Evolutionary conservation across 1,140 invertebrate species (phyloP), one percentile per base, ranked within the genome.

Genomic region (Heliconius hermathena): DNA sequence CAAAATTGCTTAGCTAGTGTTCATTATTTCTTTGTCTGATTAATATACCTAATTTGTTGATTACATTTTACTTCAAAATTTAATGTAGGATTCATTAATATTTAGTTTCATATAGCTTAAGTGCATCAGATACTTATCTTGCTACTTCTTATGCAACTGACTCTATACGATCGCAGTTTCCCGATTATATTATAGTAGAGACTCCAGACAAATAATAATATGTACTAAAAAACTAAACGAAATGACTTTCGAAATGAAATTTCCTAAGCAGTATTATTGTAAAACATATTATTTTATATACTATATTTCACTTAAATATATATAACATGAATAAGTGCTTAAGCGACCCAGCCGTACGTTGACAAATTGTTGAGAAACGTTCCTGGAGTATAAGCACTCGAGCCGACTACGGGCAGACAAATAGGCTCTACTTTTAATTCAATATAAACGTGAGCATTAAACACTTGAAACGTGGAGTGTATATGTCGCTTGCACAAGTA

Each of bases 391-490:
- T 66, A 66, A 16, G 60, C 26, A 66, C 60, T 66, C 60, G 60
- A 74, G 46, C 22, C n/a, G 73, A 54, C 22, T 74, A 22, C 73
- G 26, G n/a, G 49, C 73, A 74, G 46, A 74, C 46, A 54, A 74
- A 74, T 33, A 26, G 38, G 46, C 46, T 74, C 26, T 26, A 29
- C 41, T 49, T 72, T 71, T 38, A 52, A 52, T 74, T 54, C 46
- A 74, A 54, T 74, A 74, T 66, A 66, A 26, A 66, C 22, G 60
- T 66, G 60, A 66, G 13, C 26, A 66, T 66, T 29, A 66, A 66
- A 18, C 60, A 66, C 22, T 29, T 29, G 22, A 29, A 66, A 13
- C 26, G 60, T 16, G 60, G 3, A 16, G 13, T 16, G 26, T 26
- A 16, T 13, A 66, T 22, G n/a, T 57, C 16, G 8, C 9, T 26